A percentile compares a stretch with the other conserved stretches of the same genome.
Evolutionary conservation across 2,797 vertebrate genomes (phyloP).

Genomic region (Crenuchus spilurus): DNA sequence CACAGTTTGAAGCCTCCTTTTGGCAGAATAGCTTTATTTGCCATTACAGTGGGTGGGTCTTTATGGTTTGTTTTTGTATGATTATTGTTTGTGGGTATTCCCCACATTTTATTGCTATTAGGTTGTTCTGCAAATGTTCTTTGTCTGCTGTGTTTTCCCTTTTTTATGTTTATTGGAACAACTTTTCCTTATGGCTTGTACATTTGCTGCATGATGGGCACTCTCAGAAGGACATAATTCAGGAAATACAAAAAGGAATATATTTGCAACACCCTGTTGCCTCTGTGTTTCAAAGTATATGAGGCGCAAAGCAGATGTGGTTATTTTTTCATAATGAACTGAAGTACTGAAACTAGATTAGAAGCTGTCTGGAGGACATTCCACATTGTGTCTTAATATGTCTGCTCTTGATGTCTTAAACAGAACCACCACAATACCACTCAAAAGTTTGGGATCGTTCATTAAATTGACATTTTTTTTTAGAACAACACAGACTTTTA

Average conservation of each 20-base stretch:
- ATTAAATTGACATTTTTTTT: too few relatives aligned
- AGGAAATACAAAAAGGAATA: conserved; percentile 44
- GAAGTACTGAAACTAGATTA: conserved; percentile 46
- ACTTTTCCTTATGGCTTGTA: conserved; percentile 3
- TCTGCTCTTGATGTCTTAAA: conserved; percentile 5
- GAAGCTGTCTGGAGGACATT: conserved; percentile 41
- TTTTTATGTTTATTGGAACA: conserved; percentile 27
- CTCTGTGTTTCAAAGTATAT: conserved; percentile 28
- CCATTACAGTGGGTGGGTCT: conserved; percentile 34
- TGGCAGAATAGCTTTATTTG: conserved; percentile 33
- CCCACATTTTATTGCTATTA: conserved; percentile 29
- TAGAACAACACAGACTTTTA: too few relatives aligned
- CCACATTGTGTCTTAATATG: conserved; percentile 27
- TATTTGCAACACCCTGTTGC: conserved; percentile 33
- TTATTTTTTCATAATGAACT: conserved; percentile 45
- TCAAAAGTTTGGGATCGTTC: too few relatives aligned
- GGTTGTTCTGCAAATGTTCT: conserved; percentile 24
- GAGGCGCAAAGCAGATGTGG: conserved; percentile 51
- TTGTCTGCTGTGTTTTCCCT: conserved; percentile 12
- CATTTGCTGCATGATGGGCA: conserved; percentile 8
- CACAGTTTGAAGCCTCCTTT: conserved; percentile 16
- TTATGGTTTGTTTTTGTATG: conserved; percentile 48
- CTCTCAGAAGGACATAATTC: conserved; percentile 23
- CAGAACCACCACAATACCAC: background rate
- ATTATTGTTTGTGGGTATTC: conserved; percentile 45